Conservation (phyloP, 2,888 invertebrate species). For the Macrosoma leucophasiata region DNA sequence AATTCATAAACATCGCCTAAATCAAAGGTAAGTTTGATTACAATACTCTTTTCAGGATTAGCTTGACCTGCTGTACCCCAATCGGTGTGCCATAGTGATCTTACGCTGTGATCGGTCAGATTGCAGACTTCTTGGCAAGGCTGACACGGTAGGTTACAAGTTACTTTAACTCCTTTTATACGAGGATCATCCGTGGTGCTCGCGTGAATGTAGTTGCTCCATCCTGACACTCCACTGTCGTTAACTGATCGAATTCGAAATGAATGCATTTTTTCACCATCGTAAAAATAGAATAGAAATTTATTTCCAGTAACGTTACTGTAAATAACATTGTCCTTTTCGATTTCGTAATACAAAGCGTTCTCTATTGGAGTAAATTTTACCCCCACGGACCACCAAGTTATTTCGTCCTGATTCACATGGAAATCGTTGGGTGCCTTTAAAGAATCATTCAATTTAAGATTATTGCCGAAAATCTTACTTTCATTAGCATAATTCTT, state of each 20-base stretch:
- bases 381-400: conserved; percentile 39
- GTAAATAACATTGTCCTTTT: conserved; percentile 48
- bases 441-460: conserved; percentile 27
- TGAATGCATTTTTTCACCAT: conserved; percentile 36
- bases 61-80: conserved; percentile 25
- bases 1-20: conserved; percentile 31
- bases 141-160: conserved; percentile 34
- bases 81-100: conserved; percentile 32
- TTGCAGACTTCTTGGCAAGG: conserved; percentile 30
- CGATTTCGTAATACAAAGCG: conserved; percentile 50
- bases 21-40: conserved; percentile 30
- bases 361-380: conserved; percentile 38
- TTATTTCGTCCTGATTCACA: conserved; percentile 31
- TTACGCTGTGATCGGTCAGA: conserved; percentile 23
- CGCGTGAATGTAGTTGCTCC: conserved; percentile 44
- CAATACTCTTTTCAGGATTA: conserved; percentile 17
- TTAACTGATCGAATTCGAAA: conserved; percentile 50
- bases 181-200: conserved; percentile 39
- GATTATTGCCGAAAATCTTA: conserved; percentile 35
- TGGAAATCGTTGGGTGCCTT: conserved; percentile 35
- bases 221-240: conserved; percentile 43
- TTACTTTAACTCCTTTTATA: conserved; percentile 28
- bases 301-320: conserved; percentile 39
- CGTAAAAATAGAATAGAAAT: conserved; percentile 43
- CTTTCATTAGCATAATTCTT: conserved; percentile 37